phyloP scores from a whole-genome alignment of 2,113 vertebrate genomes.

The Herpailurus yagouaroundi region DNA sequence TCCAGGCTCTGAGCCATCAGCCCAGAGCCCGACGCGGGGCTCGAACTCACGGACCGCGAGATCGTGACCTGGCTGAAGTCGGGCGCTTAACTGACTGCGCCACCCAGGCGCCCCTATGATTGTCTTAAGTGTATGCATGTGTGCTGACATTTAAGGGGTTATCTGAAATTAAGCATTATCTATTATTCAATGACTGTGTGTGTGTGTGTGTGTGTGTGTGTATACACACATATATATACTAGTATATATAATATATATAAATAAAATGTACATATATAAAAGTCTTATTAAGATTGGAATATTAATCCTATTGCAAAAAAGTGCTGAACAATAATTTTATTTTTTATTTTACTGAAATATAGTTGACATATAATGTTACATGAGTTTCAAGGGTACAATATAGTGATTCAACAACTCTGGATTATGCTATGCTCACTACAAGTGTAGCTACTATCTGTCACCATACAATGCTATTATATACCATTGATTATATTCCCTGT shows the following conservation, averaged over 20 bases:
- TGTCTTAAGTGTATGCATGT: neutral
- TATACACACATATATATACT: too few relatives aligned
- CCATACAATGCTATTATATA: neutral
- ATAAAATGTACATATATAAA: too few relatives aligned
- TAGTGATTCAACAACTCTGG: neutral
- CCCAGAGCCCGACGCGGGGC: too few relatives aligned
- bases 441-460: neutral
- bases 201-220: too few relatives aligned
- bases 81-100: too few relatives aligned
- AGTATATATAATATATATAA: too few relatives aligned
- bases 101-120: too few relatives aligned
- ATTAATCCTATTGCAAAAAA: neutral
- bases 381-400: neutral
- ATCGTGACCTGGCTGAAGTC: too few relatives aligned
- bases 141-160: neutral
- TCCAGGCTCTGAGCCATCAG: too few relatives aligned
- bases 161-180: neutral
- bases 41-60: too few relatives aligned
- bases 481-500: neutral
- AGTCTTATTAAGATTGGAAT: neutral
- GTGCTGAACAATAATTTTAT: neutral
- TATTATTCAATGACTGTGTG: neutral
- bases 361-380: neutral
- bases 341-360: neutral
- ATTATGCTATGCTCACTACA: neutral